Evolutionary conservation across 1,140 invertebrate genomes (phyloP).

Genomic region (Zeugodacus cucurbitae): DNA sequence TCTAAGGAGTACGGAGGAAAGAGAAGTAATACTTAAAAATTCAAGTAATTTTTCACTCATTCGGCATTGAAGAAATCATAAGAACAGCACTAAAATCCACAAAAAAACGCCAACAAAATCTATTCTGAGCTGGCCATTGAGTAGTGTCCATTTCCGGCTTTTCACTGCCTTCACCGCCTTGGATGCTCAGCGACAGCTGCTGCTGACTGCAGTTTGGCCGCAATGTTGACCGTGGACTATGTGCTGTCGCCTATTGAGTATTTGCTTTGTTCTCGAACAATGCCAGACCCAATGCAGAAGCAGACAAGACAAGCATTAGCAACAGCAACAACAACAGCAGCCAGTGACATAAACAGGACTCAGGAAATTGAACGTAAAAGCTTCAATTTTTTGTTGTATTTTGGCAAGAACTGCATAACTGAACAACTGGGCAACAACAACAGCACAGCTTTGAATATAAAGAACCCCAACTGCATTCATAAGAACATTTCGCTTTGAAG

Average conservation of each 20-base stretch:
- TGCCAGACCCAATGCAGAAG: not conserved
- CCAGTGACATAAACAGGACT: not conserved
- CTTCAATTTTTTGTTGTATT: not conserved
- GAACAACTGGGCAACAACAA: not conserved
- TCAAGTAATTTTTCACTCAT: no score
- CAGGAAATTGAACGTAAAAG: conserved; percentile 9
- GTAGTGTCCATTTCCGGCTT: not conserved
- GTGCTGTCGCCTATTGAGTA: not conserved
- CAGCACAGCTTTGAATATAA: not conserved
- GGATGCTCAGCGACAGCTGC: not conserved
- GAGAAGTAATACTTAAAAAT: no score
- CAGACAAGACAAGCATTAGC: conserved; percentile 3
- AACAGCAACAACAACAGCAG: not conserved
- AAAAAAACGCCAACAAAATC: not conserved
- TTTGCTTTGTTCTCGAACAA: conserved; percentile 30
- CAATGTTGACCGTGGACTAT: not conserved
- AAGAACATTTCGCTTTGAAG: not conserved
- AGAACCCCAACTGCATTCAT: not conserved
- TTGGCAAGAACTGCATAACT: not conserved
- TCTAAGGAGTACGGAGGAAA: no score
- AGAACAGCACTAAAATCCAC: not conserved
- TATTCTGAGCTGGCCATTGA: not conserved
- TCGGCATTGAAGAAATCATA: no score
- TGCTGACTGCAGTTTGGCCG: not conserved
- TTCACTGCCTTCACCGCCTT: not conserved